Base-by-base conservation (phyloP, 2,888 invertebrate species). In the Erebia palarica region DNA sequence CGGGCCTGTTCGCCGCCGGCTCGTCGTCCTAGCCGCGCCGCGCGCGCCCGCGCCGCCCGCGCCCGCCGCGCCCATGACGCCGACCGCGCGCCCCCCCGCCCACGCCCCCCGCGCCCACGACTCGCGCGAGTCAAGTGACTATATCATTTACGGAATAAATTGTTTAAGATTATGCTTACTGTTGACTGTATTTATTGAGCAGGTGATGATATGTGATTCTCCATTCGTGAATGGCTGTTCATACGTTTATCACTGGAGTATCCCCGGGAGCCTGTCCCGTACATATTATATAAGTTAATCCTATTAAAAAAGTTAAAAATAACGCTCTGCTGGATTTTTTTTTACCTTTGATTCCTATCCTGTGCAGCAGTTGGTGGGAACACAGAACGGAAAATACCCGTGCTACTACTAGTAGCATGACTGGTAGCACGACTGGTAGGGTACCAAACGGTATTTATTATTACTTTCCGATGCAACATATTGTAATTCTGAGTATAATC, bases 231-330 rank as follows among this genome's bases (percentile, higher is more conserved):
- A 88, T 88, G 91, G 89, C 87, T 85, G 13, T 86, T n/a, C 84
- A 86, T 89, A 90, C 86, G 88, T 92, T 90, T 91, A 89, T 91
- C 92, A 90, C 91, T 91, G 89, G 88, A 90, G 84, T 88, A 89
- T 86, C 88, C 55, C 88, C 89, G 86, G 92, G 92, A 90, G 89
- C 85, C 14, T 90, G 90, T 88, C 92, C 92, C 92, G 88, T 90
- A 89, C 91, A 92, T 92, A 91, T 92, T 92, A 92, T 92, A 92
- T 92, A 92, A 92, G 92, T 92, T 92, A 92, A 91, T 91, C 91
- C 91, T 92, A 92, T 92, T 92, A 92, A 92, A 92, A 91, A 91
- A 91, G 89, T 91, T 92, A 90, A 92, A 91, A 92, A 81, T 78
- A 73, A 27, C 44, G 60, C 51, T 36, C 36, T 68, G 71, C 55